Evolutionary conservation across 2,888 invertebrate genomes (phyloP), one percentile per base, ranked within the genome.

Genomic region (Keiferia lycopersicella): DNA sequence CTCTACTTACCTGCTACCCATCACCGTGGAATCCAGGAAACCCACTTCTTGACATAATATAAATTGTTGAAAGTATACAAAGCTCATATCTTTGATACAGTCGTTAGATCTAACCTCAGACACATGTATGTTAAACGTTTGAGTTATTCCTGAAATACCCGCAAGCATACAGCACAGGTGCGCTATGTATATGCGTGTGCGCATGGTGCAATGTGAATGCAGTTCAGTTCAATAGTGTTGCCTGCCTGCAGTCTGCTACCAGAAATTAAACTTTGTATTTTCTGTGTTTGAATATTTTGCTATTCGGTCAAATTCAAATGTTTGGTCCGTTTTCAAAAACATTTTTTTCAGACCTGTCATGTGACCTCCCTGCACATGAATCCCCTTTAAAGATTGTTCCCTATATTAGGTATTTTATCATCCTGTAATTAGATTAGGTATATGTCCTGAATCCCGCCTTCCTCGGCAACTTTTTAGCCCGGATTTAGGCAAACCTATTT

Each of bases 81-180:
- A 50, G 20, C n/a, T 41, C 41, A 14, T 41, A 41, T n/a, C 50
- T 50, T 50, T 16, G 50, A 16, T 50, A 50, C 50, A 18, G 16
- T 50, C 7, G n/a, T 50, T 50, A 20, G 50, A 50, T 50, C 2
- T 20, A 20, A 20, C 20, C 20, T 50, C 50, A 50, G 10, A 50
- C 50, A 20, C 11, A 50, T 50, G 18, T 50, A 18, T 50, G 50
- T 50, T 50, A 50, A 50, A 50, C 50, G 50, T 50, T 50, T 50
- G 16, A 20, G 16, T 20, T 58, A 62, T 61, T 65, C 50, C 50
- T n/a, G 50, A 50, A 50, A 50, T 50, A 50, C 10, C 16, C 50
- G 20, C 50, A 10, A 45, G 14, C 16, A 34, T 6, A 6, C 30
- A 48, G 18, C 48, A 48, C 48, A 48, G 20, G 50, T 20, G 50